Base-by-base conservation (phyloP, 1,140 invertebrate genomes). In the Meloidogyne chitwoodi region DNA sequence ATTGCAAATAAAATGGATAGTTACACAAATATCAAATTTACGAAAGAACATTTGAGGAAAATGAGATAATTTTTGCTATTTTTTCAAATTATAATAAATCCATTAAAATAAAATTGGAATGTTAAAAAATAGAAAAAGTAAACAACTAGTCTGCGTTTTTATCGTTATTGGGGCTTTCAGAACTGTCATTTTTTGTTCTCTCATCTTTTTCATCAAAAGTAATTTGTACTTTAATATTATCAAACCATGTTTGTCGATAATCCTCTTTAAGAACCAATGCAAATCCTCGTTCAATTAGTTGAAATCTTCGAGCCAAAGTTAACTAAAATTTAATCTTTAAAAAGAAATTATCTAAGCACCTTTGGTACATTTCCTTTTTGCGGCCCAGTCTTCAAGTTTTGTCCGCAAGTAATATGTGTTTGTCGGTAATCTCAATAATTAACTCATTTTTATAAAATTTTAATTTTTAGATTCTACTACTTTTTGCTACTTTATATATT, bases 1-100 rank as follows among this genome's bases (percentile, higher is more conserved):
- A 72, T 85, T 22, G 81, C 80, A 3, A 79, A 74, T n/a, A 81
- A 80, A 64, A 85, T 85, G 84, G 84, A 85, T 70, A 72, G 79
- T 2, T 86, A 84, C 63, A 71, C 72, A 4, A 74, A 82, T 38
- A 68, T 65, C n/a, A 83, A 77, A 61, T 81, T 82, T 67, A 71
- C 64, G 19, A 74, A 62, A 6, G 64, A 77, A 0, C 29, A 64
- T 31, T 27, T 77, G 2, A 63, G 26, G 1, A 77, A 75, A 70
- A 71, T 44, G 11, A 41, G 22, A 68, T 74, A 26, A 24, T 16
- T 31, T n/a, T 69, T 44, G 4, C 4, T 14, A 14, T 69, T 41
- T 31, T 69, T 41, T 24, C 24, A 69, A 44, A 44, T 12, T 69
- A 69, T 31, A 68, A 6, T 48, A 26, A 26, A 31, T 38, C 4